phyloP scores from a whole-genome alignment of 1,140 invertebrate genomes.

The Zophobas atratus region DNA sequence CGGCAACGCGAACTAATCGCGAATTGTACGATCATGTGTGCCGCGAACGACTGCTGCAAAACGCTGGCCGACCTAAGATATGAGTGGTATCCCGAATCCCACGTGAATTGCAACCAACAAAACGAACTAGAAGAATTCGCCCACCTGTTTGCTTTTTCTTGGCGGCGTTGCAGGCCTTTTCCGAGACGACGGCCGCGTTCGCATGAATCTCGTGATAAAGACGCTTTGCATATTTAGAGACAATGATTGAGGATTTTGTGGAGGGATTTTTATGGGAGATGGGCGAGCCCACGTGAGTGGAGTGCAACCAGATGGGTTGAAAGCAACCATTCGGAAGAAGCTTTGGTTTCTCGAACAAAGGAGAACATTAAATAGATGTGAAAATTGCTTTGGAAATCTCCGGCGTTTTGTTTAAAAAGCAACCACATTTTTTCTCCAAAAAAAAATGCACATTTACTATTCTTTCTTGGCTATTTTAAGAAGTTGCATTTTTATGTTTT shows the following conservation, averaged over 20 bases:
- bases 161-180: conserved; percentile 1
- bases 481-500: too few species aligned
- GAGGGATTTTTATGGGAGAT: not conserved
- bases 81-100: conserved; percentile 58
- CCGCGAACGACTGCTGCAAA: conserved; percentile 53
- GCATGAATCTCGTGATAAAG: conserved; percentile 34
- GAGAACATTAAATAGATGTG: too few species aligned
- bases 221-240: conserved; percentile 33
- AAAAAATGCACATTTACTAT: too few species aligned
- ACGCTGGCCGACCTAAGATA: conserved; percentile 53
- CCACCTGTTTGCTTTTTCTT: conserved; percentile 58
- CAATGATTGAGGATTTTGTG: conserved; percentile 29
- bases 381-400: too few species aligned
- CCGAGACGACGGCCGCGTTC: conserved; percentile 8
- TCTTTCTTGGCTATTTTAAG: too few species aligned
- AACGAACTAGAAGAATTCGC: conserved; percentile 57
- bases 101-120: conserved; percentile 59
- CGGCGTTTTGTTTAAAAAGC: too few species aligned
- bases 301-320: not conserved
- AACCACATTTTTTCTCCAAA: too few species aligned
- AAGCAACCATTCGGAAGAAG: not conserved
- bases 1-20: conserved; percentile 41
- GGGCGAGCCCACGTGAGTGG: conserved; percentile 2
- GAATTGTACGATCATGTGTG: conserved; percentile 52
- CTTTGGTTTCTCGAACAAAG: not conserved